Percentiles rank a stretch among this genome's conserved stretches.
phyloP scores from a whole-genome alignment of 1,140 invertebrate genomes.

The Heliothis subflexa region DNA sequence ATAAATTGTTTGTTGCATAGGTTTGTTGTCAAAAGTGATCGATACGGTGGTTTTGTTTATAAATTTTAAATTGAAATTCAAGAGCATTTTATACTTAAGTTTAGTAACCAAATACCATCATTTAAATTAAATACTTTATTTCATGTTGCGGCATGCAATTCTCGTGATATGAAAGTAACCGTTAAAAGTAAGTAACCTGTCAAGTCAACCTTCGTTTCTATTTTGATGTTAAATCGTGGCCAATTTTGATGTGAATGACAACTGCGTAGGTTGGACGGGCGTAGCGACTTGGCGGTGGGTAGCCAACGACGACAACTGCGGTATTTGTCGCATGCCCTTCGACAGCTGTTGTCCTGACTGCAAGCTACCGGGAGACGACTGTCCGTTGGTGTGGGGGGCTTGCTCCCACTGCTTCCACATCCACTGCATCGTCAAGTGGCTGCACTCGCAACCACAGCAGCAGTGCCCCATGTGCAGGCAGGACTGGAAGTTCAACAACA shows the following conservation, averaged over 20 bases:
- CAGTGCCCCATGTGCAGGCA: conserved; percentile 99
- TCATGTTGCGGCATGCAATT: conserved; percentile 9
- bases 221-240: conserved; percentile 3
- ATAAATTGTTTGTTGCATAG: conserved; percentile 9
- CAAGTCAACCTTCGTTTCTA: conserved; percentile 12
- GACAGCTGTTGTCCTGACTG: conserved; percentile 99
- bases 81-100: no score
- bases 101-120: neutral
- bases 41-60: neutral
- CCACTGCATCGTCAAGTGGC: conserved; percentile 99
- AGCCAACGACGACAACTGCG: conserved; percentile 99
- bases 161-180: conserved; percentile 76
- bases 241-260: conserved; percentile 2
- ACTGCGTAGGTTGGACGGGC: conserved; percentile 93
- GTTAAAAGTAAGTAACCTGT: conserved; percentile 74
- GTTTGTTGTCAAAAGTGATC: neutral
- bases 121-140: neutral
- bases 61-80: neutral
- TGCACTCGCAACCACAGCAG: conserved; percentile 98
- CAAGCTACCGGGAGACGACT: conserved; percentile 99
- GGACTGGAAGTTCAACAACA: conserved; percentile 98
- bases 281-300: conserved; percentile 99
- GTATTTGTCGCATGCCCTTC: conserved; percentile 99
- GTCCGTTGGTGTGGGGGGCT: conserved; percentile 98
- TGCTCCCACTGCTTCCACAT: conserved; percentile 99